phyloP scores from a whole-genome alignment of 2,113 vertebrate species.

The Alouatta palliata region DNA sequence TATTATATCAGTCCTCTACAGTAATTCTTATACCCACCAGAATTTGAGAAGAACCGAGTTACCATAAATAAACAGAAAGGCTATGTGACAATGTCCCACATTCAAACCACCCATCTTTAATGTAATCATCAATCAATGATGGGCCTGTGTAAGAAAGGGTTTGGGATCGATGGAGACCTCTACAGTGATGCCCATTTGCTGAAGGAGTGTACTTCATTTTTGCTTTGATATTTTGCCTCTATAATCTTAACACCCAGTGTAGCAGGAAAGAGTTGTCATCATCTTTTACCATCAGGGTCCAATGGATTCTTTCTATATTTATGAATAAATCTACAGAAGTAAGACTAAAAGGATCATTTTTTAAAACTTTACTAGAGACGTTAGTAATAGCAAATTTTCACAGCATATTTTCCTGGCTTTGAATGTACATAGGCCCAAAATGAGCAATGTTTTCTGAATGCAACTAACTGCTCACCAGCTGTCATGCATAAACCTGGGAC shows the following conservation, averaged over 20 bases:
- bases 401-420: neutral
- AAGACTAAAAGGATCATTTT: neutral
- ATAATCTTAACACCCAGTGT: neutral
- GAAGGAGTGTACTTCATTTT: neutral
- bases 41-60: neutral
- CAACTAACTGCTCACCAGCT: neutral
- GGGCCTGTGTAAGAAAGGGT: neutral
- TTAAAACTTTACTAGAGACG: neutral
- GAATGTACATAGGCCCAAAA: neutral
- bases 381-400: neutral
- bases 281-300: neutral
- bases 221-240: neutral
- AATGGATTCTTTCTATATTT: neutral
- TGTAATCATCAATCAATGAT: neutral
- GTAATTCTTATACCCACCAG: neutral
- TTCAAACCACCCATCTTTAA: neutral
- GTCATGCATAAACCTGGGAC: neutral
- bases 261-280: neutral
- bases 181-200: too few relatives aligned
- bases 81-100: neutral
- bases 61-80: neutral
- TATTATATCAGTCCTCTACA: neutral
- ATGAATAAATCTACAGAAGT: neutral
- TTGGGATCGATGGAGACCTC: too few relatives aligned
- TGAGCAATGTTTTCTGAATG: accelerated